These are phyloP conservation scores for Malurus melanocephalus DNA, from an alignment of 2,113 vertebrate species.

Conservation along the genomic window DNA sequence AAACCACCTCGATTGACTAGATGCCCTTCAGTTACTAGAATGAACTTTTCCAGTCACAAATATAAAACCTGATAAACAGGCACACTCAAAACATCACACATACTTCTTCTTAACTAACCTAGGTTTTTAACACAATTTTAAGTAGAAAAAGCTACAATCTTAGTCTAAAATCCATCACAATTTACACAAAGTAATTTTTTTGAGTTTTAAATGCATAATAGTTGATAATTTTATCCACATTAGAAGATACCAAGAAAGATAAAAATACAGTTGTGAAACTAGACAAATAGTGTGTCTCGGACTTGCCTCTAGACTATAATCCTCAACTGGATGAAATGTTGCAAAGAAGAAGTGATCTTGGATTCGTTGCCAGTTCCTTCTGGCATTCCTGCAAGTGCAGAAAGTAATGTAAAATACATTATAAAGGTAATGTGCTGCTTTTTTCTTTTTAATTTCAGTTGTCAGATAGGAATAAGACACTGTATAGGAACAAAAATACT, in stretches of 20 bases:
- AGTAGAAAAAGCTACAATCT: not conserved
- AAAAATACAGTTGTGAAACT: not conserved
- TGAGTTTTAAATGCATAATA: not conserved
- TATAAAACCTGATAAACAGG: not conserved
- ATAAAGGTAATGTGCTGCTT: accelerated
- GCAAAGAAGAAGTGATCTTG: slow-evolving; percentile 96
- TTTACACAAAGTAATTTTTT: not conserved
- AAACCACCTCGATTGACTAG: not conserved
- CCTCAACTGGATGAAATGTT: slow-evolving; percentile 82
- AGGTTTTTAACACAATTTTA: not conserved
- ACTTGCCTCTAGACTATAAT: slow-evolving; percentile 86
- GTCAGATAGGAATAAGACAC: not conserved
- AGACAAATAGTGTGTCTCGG: not conserved
- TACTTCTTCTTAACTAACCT: not conserved
- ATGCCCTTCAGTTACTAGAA: not conserved
- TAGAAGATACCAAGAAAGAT: not conserved
- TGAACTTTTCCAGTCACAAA: not conserved
- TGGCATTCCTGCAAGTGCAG: slow-evolving; percentile 79
- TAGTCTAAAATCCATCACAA: not conserved
- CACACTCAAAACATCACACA: not conserved
- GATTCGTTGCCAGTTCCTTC: slow-evolving; percentile 91
- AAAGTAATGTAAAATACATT: not conserved
- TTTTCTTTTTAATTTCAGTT: not conserved
- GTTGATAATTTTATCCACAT: not conserved
- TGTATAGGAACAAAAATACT: not conserved